Evolutionary conservation across 2,113 vertebrate genomes (phyloP).

Genomic region (Gasterosteus nipponicus): DNA sequence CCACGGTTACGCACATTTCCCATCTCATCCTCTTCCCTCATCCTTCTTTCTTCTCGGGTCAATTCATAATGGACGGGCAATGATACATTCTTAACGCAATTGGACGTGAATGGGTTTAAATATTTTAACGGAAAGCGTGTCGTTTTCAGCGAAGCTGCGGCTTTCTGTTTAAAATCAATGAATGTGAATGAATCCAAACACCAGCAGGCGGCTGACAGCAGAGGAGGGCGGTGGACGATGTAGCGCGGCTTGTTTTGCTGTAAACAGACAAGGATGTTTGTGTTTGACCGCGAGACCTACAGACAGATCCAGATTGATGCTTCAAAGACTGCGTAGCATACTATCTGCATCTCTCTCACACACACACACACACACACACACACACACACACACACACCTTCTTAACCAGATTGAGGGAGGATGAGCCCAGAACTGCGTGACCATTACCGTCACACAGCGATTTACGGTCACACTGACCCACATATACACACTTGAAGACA

Average conservation of each 20-base stretch:
- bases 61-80: slow-evolving; percentile 28
- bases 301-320: slow-evolving; percentile 39
- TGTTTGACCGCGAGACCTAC: slow-evolving; percentile 24
- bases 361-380: slow-evolving; percentile 1
- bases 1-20: slow-evolving; percentile 55
- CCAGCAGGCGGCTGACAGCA: slow-evolving; percentile 20
- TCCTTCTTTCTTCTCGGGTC: slow-evolving; percentile 29
- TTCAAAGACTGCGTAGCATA: slow-evolving; percentile 17
- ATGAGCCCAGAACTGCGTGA: slow-evolving; percentile 35
- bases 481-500: slow-evolving; percentile 1
- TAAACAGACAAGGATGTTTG: slow-evolving; percentile 40
- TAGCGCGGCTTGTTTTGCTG: slow-evolving; percentile 24
- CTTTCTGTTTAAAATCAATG: slow-evolving; percentile 39
- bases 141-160: slow-evolving; percentile 14
- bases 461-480: slow-evolving; percentile 50
- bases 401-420: slow-evolving; percentile 36
- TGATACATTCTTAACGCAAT: slow-evolving; percentile 28
- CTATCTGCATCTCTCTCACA: slow-evolving; percentile 24
- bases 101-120: slow-evolving; percentile 27
- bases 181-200: slow-evolving; percentile 43
- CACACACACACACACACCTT: slow-evolving; percentile 17
- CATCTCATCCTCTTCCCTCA: slow-evolving; percentile 11
- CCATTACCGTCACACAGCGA: slow-evolving; percentile 57
- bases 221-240: slow-evolving; percentile 21
- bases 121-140: slow-evolving; percentile 38